phyloP scores from a whole-genome alignment of 2,797 vertebrate species.

The Peromyscus melanophrys region DNA sequence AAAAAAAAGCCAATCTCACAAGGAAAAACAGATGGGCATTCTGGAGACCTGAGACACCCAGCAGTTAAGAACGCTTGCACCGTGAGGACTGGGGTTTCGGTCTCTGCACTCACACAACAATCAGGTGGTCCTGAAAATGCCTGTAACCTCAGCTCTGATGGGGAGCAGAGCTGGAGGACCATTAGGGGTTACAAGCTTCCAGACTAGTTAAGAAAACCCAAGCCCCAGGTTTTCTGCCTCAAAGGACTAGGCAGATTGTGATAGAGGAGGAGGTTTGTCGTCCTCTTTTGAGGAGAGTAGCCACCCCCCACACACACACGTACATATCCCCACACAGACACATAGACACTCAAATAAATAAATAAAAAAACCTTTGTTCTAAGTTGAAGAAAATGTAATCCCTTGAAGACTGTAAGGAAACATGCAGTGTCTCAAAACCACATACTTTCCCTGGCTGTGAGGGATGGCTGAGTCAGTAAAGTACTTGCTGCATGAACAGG shows the following conservation, averaged over 20 bases:
- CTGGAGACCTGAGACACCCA: background rate
- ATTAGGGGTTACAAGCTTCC: too few species aligned
- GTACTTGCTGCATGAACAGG: background rate
- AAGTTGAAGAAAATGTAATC: background rate
- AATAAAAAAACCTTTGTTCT: background rate
- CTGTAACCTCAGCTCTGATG: background rate
- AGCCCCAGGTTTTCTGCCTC: background rate
- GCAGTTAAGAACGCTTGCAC: background rate
- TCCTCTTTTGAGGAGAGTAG: background rate
- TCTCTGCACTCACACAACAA: background rate
- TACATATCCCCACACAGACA: background rate
- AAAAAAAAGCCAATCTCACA: too few species aligned
- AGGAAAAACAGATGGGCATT: background rate
- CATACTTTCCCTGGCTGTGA: background rate
- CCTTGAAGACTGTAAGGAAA: background rate
- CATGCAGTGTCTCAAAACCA: background rate
- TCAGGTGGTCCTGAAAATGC: background rate
- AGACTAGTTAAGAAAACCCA: background rate
- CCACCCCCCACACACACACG: background rate
- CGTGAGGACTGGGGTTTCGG: background rate
- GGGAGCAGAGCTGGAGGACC: background rate
- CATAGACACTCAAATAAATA: background rate
- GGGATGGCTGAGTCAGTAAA: background rate
- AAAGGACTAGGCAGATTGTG: background rate
- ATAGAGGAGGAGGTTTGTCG: too few species aligned